A percentile compares a stretch with the other conserved stretches of the same genome.
These are phyloP conservation scores for Aix galericulata DNA, from an alignment of 2,113 vertebrate genomes.

Conservation along the genomic window DNA sequence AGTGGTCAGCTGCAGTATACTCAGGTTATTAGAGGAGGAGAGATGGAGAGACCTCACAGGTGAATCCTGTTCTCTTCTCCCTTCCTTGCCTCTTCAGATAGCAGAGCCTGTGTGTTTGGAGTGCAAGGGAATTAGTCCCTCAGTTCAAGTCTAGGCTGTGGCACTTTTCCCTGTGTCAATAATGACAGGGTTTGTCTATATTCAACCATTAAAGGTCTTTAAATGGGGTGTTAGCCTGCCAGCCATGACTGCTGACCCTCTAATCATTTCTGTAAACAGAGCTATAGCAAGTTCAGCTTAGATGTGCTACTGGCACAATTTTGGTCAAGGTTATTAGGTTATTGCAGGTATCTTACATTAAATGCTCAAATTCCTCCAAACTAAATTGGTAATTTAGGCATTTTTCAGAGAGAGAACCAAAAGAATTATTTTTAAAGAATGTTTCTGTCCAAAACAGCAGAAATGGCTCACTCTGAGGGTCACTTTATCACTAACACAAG, in stretches of 20 bases:
- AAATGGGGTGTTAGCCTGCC: too few relatives aligned
- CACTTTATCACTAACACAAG: not conserved
- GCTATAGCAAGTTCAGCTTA: too few relatives aligned
- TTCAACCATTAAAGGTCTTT: too few relatives aligned
- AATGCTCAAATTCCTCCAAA: not conserved
- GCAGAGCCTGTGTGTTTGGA: not conserved
- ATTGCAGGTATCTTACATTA: not conserved
- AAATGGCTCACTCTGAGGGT: not conserved
- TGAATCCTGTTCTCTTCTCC: not conserved
- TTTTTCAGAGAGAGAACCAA: not conserved
- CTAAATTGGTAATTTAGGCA: not conserved
- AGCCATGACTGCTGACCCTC: too few relatives aligned
- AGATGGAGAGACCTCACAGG: not conserved
- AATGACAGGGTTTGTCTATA: too few relatives aligned
- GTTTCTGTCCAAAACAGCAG: not conserved
- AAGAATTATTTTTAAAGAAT: not conserved
- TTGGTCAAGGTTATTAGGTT: not conserved
- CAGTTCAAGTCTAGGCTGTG: too few relatives aligned
- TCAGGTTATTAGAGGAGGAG: not conserved
- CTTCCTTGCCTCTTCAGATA: not conserved
- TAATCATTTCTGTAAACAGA: too few relatives aligned
- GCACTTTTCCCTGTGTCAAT: too few relatives aligned
- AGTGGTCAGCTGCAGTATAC: not conserved
- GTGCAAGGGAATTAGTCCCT: not conserved
- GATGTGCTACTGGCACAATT: too few relatives aligned